These are phyloP conservation scores for Limanda limanda DNA, from an alignment of 2,113 vertebrate genomes.

Conservation along the genomic window DNA sequence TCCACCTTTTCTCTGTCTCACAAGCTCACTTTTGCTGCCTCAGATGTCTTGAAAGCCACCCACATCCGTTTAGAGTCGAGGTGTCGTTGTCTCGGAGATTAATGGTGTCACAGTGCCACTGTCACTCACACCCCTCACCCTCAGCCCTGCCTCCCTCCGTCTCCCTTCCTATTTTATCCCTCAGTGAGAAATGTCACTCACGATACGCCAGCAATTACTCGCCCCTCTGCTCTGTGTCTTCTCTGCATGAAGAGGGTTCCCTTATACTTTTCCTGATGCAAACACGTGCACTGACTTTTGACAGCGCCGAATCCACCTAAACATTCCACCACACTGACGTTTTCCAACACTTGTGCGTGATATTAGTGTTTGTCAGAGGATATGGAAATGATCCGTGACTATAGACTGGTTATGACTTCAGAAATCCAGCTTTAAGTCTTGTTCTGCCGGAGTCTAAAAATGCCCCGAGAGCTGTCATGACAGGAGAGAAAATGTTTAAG, in stretches of 20 bases:
- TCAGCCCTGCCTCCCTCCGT: slow-evolving; percentile 10
- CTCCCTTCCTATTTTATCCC: slow-evolving; percentile 33
- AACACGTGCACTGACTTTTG: slow-evolving; percentile 24
- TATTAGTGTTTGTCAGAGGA: slow-evolving; percentile 50
- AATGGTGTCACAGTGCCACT: slow-evolving; percentile 53
- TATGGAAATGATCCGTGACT: slow-evolving; percentile 6
- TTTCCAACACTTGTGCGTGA: slow-evolving; percentile 25
- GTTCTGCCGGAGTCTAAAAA: slow-evolving; percentile 4
- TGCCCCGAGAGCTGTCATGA: slow-evolving; percentile 22
- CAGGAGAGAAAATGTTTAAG: not conserved
- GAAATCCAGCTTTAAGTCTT: slow-evolving; percentile 33
- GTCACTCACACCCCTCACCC: slow-evolving; percentile 47
- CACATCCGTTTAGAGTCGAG: slow-evolving; percentile 24
- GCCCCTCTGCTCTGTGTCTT: slow-evolving; percentile 32
- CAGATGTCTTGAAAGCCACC: slow-evolving; percentile 35
- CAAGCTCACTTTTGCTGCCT: not conserved
- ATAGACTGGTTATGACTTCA: slow-evolving; percentile 21
- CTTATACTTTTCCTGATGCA: slow-evolving; percentile 14
- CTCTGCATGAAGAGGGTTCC: slow-evolving; percentile 1
- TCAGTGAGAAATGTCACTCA: slow-evolving; percentile 57
- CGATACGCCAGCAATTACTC: slow-evolving; percentile 64
- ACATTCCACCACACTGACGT: slow-evolving; percentile 17
- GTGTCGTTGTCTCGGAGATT: slow-evolving; percentile 48
- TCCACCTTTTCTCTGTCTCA: slow-evolving; percentile 19
- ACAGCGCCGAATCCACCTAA: slow-evolving; percentile 22